A percentile compares a stretch with the other conserved stretches of the same genome.
Conservation (phyloP, 2,888 invertebrate genomes). For the Leptopilina syphax region DNA sequence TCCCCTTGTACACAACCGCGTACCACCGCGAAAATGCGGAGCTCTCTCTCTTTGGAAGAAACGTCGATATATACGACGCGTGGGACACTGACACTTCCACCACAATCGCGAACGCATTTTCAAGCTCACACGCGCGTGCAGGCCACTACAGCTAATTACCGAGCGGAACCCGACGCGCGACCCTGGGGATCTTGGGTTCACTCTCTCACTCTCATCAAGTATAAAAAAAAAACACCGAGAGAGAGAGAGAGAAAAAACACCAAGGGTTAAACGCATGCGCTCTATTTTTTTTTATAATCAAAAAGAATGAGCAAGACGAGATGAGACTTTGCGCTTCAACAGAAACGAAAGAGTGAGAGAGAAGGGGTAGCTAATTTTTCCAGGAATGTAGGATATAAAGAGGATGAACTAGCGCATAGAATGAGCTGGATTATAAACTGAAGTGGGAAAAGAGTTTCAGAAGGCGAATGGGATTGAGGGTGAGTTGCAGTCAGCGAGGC, state of each 20-base stretch:
- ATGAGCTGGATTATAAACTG: constrained; percentile 22
- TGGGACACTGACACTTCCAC: constrained; percentile 65
- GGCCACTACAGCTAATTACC: constrained; percentile 70
- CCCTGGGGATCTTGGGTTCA: constrained; percentile 52
- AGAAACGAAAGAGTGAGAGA: constrained; percentile 2
- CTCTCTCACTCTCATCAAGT: constrained; percentile 37
- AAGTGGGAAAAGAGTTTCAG: constrained; percentile 45
- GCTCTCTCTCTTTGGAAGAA: constrained; percentile 53
- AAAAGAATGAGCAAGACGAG: background rate
- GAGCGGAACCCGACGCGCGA: constrained; percentile 53
- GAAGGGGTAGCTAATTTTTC: background rate
- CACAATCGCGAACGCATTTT: constrained; percentile 69
- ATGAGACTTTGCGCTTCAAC: constrained; percentile 40
- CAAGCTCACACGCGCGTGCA: constrained; percentile 69
- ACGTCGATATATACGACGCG: constrained; percentile 69
- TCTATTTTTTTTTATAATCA: constrained; percentile 16
- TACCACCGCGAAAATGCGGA: constrained; percentile 29
- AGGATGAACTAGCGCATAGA: constrained; percentile 31
- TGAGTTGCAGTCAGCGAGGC: constrained; percentile 38
- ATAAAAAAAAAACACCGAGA: constrained; percentile 35
- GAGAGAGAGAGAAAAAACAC: constrained; percentile 7
- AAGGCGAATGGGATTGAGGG: constrained; percentile 50
- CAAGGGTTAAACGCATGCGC: constrained; percentile 33
- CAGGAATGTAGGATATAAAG: constrained; percentile 25
- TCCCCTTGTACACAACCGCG: constrained; percentile 46